Evolutionary conservation across 2,888 invertebrate genomes (phyloP).

Genomic region (Microplitis manilae): DNA sequence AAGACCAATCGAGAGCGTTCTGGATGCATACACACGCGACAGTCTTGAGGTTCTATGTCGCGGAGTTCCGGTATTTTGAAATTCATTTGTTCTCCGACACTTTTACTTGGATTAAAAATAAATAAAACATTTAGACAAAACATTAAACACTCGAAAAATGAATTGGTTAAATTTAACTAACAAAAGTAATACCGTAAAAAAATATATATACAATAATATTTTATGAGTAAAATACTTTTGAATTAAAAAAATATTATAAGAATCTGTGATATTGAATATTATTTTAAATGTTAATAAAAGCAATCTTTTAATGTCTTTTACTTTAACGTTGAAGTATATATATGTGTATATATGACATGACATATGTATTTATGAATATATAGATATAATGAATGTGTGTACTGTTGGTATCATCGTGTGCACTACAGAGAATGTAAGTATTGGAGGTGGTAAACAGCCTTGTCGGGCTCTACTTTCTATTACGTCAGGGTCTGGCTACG

Average conservation of each 20-base stretch:
- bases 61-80: slow-evolving; percentile 48
- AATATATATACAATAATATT: neutral
- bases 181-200: neutral
- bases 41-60: slow-evolving; percentile 42
- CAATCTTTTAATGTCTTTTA: neutral
- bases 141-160: slow-evolving; percentile 18
- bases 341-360: neutral
- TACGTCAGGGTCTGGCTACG: slow-evolving; percentile 56
- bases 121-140: slow-evolving; percentile 16
- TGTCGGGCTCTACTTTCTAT: slow-evolving; percentile 63
- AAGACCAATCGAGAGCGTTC: slow-evolving; percentile 32
- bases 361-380: neutral
- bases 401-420: neutral
- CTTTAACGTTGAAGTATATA: neutral
- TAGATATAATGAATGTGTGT: neutral
- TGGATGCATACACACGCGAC: slow-evolving; percentile 24
- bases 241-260: neutral
- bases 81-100: slow-evolving; percentile 24
- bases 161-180: neutral
- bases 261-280: neutral
- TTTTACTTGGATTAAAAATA: slow-evolving; percentile 25
- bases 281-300: neutral
- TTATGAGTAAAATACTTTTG: neutral
- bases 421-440: slow-evolving; percentile 13
- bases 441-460: slow-evolving; percentile 57